These are phyloP conservation scores for Gymnodraco acuticeps DNA, from an alignment of 2,797 vertebrate species.

Conservation along the genomic window DNA sequence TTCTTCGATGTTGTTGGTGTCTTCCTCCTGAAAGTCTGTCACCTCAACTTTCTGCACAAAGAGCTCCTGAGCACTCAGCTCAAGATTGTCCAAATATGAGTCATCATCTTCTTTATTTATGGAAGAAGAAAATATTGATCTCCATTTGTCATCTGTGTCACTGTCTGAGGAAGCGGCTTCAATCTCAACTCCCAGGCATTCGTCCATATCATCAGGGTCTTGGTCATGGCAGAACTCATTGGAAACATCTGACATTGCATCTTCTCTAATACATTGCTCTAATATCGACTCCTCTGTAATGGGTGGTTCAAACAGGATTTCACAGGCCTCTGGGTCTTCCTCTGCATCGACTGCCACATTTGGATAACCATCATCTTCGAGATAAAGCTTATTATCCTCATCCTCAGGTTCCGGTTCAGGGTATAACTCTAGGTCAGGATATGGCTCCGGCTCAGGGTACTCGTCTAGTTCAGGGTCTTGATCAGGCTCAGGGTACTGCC, in stretches of 20 bases:
- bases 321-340: constrained; percentile 48
- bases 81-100: constrained; percentile 84
- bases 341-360: constrained; percentile 55
- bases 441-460: constrained; percentile 26
- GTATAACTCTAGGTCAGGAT: constrained; percentile 24
- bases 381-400: constrained; percentile 50
- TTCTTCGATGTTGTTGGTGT: constrained; percentile 50
- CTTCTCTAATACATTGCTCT: constrained; percentile 80
- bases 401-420: constrained; percentile 23
- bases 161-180: constrained; percentile 82
- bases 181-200: constrained; percentile 82
- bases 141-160: constrained; percentile 86
- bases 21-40: constrained; percentile 61
- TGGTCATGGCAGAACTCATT: constrained; percentile 80
- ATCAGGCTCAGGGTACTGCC: constrained; percentile 13
- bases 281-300: constrained; percentile 71
- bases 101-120: constrained; percentile 89
- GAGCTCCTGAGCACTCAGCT: constrained; percentile 86
- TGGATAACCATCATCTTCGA: constrained; percentile 49
- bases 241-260: constrained; percentile 82
- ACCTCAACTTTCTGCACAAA: constrained; percentile 84
- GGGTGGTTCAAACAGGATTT: constrained; percentile 57
- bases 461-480: constrained; percentile 1
- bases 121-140: constrained; percentile 87
- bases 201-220: constrained; percentile 78